Percentiles rank a stretch among this genome's conserved stretches.
phyloP scores from a whole-genome alignment of 2,797 vertebrate genomes.

The Luscinia luscinia region DNA sequence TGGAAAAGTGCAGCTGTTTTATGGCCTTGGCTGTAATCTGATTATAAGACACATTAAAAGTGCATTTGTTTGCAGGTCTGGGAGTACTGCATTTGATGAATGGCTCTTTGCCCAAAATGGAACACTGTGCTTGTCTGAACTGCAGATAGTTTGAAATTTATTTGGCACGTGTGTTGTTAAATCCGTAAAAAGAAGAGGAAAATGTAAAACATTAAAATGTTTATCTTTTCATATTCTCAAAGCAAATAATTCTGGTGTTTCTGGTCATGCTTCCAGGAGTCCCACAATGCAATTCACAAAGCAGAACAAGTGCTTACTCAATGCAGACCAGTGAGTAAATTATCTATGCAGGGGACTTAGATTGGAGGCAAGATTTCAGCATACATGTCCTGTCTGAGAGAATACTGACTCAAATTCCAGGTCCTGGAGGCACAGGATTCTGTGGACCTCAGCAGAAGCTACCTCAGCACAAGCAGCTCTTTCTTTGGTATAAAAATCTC shows the following conservation, averaged over 20 bases:
- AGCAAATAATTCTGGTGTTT: neutral
- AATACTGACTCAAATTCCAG: neutral
- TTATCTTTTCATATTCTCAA: neutral
- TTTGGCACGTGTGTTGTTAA: accelerated
- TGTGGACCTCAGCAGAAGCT: neutral
- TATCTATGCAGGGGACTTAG: neutral
- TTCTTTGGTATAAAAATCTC: neutral
- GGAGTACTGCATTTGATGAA: neutral
- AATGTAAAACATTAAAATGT: neutral
- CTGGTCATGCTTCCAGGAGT: neutral
- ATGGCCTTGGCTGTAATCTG: neutral
- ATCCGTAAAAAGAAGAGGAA: neutral
- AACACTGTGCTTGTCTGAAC: neutral
- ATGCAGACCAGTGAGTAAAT: neutral
- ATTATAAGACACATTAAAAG: neutral
- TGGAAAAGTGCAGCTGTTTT: neutral
- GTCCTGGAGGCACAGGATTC: neutral
- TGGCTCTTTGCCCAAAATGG: neutral
- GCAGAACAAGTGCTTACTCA: neutral
- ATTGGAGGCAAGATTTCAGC: neutral
- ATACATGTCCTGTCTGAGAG: neutral
- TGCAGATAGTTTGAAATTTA: neutral
- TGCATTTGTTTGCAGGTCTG: neutral
- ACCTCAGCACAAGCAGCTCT: neutral
- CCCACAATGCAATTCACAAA: neutral